A percentile compares a stretch with the other conserved stretches of the same genome.
These are phyloP conservation scores for Gambusia holbrooki DNA, from an alignment of 2,113 vertebrate genomes.

Conservation along the genomic window DNA sequence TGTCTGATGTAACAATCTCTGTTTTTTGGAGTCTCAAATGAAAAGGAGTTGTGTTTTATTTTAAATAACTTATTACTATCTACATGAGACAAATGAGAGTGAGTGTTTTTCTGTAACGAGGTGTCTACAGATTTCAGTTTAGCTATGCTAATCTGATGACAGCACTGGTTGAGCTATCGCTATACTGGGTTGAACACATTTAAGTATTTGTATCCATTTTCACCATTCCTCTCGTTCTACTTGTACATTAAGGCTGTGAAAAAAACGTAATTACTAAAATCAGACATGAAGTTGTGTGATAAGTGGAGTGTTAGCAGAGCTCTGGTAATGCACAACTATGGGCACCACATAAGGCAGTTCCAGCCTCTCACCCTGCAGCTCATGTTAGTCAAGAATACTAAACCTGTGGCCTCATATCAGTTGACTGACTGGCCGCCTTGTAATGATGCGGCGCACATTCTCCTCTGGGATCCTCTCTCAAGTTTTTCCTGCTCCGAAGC, in stretches of 20 bases:
- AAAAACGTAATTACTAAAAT: background rate
- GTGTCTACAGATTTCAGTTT: too few relatives aligned
- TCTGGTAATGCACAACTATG: slow-evolving; percentile 12
- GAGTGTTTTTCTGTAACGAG: too few relatives aligned
- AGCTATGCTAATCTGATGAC: background rate
- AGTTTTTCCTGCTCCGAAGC: slow-evolving; percentile 21
- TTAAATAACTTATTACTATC: background rate
- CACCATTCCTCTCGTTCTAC: background rate
- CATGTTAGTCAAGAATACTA: slow-evolving; percentile 32
- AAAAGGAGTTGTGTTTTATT: background rate
- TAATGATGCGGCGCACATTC: slow-evolving; percentile 35
- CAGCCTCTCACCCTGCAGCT: slow-evolving; percentile 24
- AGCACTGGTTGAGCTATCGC: too few relatives aligned
- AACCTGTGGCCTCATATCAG: slow-evolving; percentile 20
- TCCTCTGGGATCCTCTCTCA: slow-evolving; percentile 25
- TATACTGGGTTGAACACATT: background rate
- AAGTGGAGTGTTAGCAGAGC: slow-evolving; percentile 17
- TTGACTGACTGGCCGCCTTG: slow-evolving; percentile 16
- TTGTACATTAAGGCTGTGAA: background rate
- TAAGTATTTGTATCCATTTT: background rate
- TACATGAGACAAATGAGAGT: background rate
- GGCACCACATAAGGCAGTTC: slow-evolving; percentile 19
- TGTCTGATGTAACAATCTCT: too few relatives aligned
- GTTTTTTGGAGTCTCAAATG: background rate
- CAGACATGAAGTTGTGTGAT: background rate